Evolutionary conservation across 1,140 invertebrate genomes (phyloP).

Genomic region (Trissolcus basalis): DNA sequence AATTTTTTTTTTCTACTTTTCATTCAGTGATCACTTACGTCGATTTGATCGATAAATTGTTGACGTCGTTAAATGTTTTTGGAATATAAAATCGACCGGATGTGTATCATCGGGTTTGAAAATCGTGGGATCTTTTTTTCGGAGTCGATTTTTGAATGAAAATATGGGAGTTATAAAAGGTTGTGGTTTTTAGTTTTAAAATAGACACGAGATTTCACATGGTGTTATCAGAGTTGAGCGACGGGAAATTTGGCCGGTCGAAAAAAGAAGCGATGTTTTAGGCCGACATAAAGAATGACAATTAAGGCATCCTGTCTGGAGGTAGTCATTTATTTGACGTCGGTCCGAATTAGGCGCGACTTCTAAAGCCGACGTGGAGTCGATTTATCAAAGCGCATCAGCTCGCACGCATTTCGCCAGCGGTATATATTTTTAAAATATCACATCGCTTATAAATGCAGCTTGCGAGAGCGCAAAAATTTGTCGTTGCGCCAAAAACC

Average conservation of each 20-base stretch:
- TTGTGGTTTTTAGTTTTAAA: no score
- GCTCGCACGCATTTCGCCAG: constrained; percentile 55
- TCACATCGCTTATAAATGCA: constrained; percentile 47
- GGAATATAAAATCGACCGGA: no score
- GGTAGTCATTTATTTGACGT: constrained; percentile 62
- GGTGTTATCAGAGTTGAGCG: background rate
- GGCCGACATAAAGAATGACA: constrained; percentile 50
- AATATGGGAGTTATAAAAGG: no score
- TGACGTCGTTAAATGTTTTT: no score
- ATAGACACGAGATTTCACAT: background rate
- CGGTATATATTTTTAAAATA: constrained; percentile 67
- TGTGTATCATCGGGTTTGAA: no score
- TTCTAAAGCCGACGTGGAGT: constrained; percentile 54
- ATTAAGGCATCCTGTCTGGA: constrained; percentile 61
- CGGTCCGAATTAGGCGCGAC: constrained; percentile 59
- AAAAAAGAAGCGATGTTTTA: constrained; percentile 26
- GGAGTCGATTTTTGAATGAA: no score
- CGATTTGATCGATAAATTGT: no score
- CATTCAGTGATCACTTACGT: no score
- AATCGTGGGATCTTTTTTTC: no score
- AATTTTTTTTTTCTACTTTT: no score
- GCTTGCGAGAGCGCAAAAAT: constrained; percentile 62
- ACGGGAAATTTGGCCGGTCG: constrained; percentile 5
- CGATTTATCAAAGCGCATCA: constrained; percentile 69
- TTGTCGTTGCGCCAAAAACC: constrained; percentile 72